phyloP scores from a whole-genome alignment of 2,113 vertebrate genomes.

The Tragelaphus buxtoni region DNA sequence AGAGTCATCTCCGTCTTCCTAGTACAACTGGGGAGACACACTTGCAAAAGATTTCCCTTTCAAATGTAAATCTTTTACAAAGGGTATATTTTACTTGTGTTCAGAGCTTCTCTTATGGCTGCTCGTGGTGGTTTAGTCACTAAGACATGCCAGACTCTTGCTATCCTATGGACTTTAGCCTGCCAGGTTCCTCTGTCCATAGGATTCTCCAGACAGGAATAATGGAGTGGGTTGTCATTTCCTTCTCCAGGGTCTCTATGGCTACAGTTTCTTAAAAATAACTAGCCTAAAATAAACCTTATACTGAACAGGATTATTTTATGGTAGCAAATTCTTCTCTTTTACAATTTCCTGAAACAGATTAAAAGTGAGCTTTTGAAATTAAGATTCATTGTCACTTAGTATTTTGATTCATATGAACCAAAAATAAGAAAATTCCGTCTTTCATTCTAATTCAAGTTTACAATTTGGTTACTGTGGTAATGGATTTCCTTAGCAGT shows the following conservation, averaged over 20 bases:
- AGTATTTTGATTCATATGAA: background rate
- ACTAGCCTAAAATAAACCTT: background rate
- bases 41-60: background rate
- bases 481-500: background rate
- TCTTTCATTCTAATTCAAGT: conserved; percentile 17
- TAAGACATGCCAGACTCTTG: background rate
- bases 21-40: background rate
- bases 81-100: background rate
- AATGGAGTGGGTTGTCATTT: background rate
- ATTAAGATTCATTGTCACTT: background rate
- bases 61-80: background rate
- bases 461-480: background rate
- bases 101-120: background rate
- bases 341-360: background rate
- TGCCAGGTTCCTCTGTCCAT: background rate
- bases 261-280: background rate
- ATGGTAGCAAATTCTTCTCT: background rate
- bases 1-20: background rate
- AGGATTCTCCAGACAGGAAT: background rate
- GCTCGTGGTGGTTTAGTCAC: background rate
- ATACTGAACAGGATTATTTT: background rate
- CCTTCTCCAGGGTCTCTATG: background rate
- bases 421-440: background rate
- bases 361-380: background rate
- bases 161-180: background rate